Conservation (phyloP, 2,888 invertebrate species). For the Cephus runcator region DNA sequence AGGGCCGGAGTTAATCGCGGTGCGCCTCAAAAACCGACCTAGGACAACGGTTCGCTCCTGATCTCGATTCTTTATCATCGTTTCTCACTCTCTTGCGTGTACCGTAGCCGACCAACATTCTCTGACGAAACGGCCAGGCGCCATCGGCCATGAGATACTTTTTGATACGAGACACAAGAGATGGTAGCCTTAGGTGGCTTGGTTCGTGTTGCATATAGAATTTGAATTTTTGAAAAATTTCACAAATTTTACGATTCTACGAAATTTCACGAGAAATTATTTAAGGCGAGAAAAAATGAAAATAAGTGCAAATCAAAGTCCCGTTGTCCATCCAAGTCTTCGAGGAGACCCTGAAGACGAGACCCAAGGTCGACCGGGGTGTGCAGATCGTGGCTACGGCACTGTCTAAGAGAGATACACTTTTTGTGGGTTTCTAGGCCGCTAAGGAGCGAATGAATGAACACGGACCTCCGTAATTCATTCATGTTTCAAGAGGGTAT, state of each 20-base stretch:
- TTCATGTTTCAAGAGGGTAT: conserved; percentile 60
- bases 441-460: conserved; percentile 62
- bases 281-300: not conserved
- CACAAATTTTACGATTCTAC: not conserved
- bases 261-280: not conserved
- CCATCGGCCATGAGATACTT: not conserved
- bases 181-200: too few relatives aligned
- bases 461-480: conserved; percentile 62
- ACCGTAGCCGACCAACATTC: not conserved
- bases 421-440: conserved; percentile 61
- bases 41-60: conserved; percentile 42
- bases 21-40: conserved; percentile 42
- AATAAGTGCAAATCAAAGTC: not conserved
- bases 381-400: conserved; percentile 28
- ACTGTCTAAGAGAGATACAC: conserved; percentile 38
- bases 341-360: not conserved
- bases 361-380: conserved; percentile 1
- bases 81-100: conserved; percentile 1
- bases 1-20: conserved; percentile 31
- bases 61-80: conserved; percentile 38
- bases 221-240: not conserved
- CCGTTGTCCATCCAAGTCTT: not conserved
- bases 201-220: not conserved
- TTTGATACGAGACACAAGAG: not conserved
- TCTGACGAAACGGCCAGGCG: not conserved